Evolutionary conservation across 2,113 vertebrate genomes (phyloP).

Genomic region (Mus spicilegus): DNA sequence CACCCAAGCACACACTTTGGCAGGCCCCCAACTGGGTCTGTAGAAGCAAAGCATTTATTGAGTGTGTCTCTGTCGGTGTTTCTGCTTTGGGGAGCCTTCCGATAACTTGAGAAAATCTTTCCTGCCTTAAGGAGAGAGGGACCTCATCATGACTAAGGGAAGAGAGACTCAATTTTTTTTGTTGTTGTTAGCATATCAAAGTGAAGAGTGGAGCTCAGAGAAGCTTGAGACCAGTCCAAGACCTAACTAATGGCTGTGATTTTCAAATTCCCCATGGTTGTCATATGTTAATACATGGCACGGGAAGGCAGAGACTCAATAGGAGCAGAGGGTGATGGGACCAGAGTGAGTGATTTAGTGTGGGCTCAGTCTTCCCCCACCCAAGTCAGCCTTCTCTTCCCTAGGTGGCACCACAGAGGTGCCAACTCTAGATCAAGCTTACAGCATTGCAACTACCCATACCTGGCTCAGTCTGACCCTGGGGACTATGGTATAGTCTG

Average conservation of each 20-base stretch:
- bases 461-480: background rate
- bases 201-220: background rate
- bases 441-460: rapidly evolving
- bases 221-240: background rate
- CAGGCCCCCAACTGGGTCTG: background rate
- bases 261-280: background rate
- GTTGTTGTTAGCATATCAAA: background rate
- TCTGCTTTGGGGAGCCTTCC: background rate
- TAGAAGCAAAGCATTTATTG: background rate
- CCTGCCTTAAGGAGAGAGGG: background rate
- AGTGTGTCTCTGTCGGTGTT: background rate
- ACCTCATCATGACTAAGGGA: background rate
- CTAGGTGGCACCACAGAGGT: background rate
- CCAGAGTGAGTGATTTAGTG: no score
- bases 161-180: background rate
- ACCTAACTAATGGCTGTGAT: background rate
- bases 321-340: background rate
- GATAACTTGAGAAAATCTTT: background rate
- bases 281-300: background rate
- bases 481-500: background rate
- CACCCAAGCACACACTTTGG: background rate
- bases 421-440: background rate
- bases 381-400: background rate
- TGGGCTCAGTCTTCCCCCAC: no score
- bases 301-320: background rate